Evolutionary conservation across 2,888 invertebrate genomes (phyloP).

Genomic region (Agrilus cyanescens): DNA sequence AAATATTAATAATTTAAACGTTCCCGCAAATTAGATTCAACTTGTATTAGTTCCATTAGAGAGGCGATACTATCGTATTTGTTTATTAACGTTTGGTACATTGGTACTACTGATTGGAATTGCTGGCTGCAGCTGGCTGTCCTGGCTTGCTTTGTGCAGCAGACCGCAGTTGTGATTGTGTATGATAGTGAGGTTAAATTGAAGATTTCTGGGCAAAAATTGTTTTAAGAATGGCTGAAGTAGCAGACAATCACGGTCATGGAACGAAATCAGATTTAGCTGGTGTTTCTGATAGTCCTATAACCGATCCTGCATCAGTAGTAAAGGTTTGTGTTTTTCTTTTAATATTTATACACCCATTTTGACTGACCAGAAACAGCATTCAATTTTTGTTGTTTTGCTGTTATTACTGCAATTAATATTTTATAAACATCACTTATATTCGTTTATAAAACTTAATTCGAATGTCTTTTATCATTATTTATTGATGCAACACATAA

Average conservation of each 20-base stretch:
- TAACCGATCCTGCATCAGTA: slow-evolving; percentile 62
- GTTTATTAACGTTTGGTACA: background rate
- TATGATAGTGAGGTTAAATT: background rate
- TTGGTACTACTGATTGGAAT: background rate
- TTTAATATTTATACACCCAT: slow-evolving; percentile 1
- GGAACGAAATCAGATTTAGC: slow-evolving; percentile 36
- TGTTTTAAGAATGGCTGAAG: slow-evolving; percentile 29
- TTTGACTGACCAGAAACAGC: too few relatives aligned
- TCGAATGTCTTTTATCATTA: too few relatives aligned
- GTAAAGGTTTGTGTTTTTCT: slow-evolving; percentile 37
- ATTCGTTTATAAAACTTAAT: too few relatives aligned
- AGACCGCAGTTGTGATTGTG: background rate
- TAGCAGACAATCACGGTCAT: slow-evolving; percentile 32
- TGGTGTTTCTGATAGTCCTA: slow-evolving; percentile 58
- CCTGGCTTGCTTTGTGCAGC: background rate
- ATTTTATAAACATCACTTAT: too few relatives aligned
- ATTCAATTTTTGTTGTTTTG: too few relatives aligned
- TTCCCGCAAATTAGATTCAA: too few relatives aligned
- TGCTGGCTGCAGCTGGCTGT: too few relatives aligned
- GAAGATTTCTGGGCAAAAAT: background rate
- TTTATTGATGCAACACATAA: too few relatives aligned
- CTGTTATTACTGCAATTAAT: too few relatives aligned
- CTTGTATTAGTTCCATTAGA: too few relatives aligned
- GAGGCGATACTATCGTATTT: background rate
- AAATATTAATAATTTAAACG: too few relatives aligned